Base-by-base conservation (phyloP, 2,888 invertebrate genomes). In the Brachyptera risi region DNA sequence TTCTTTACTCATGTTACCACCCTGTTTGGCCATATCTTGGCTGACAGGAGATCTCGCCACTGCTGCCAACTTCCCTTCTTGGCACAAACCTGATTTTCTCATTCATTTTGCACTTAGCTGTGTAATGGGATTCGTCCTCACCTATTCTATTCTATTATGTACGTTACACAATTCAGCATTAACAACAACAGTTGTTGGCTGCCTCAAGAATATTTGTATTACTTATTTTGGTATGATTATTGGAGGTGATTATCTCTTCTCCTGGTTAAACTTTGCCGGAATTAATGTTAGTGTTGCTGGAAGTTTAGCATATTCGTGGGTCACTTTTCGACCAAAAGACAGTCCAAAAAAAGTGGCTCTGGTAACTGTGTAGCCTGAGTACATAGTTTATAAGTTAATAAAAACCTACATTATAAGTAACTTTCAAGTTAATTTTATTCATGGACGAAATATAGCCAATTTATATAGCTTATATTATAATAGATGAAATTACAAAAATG, bases 191-290 rank as follows among this genome's bases (percentile, higher is more conserved):
- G 96, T 99, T 63, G 93, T 99, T 67, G 99, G 99, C 3, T 97
- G 98, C 71, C 80, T 99, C 59, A 99, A 99, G 80, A 99, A 99
- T 78, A 91, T 99, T 68, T 84, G 95, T 68, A 92, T 99, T 2
- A 99, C 99, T 1, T 99, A 99, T 77, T 80, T 96, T 66, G 98
- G 98, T 26, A 99, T 99, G 97, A 85, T 96, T 44, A 90, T 98
- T 61, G 98, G 97, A 47, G 98, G 97, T 13, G 99, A 99, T 76
- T 99, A 99, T 76, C 85, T 96, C 63, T 99, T 96, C 75, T 89
- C 92, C 1, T 87, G 87, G 86, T 79, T 91, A 35, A 99, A 99
- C 76, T 99, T 98, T 78, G 80, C 94, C 64, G 99, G 99, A 17
- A 83, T 99, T 59, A 99, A 98, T 78, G 87, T 98, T 56, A 96